These are phyloP conservation scores for Antheraea mylitta DNA, from an alignment of 1,140 invertebrate species.

Conservation along the genomic window DNA sequence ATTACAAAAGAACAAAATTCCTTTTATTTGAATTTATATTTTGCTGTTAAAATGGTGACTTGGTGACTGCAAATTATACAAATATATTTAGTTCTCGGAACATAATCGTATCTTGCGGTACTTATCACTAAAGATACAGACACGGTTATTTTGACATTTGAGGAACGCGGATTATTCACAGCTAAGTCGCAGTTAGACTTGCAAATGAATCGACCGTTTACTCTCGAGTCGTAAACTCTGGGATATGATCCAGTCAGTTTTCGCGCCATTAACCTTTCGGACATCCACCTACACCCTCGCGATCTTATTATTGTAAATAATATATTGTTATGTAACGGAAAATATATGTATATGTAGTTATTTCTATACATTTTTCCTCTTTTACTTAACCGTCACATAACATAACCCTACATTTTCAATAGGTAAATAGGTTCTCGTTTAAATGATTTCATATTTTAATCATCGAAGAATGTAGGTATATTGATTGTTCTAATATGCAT, in stretches of 20 bases:
- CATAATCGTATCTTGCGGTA: not conserved
- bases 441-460: too few species aligned
- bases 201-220: conserved; percentile 77
- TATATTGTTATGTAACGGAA: not conserved
- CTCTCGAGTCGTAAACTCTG: conserved; percentile 69
- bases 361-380: not conserved
- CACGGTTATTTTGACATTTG: conserved; percentile 23
- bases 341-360: not conserved
- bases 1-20: too few species aligned
- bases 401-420: too few species aligned
- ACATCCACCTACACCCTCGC: conserved; percentile 50
- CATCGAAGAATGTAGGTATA: too few species aligned
- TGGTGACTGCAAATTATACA: too few species aligned
- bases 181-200: conserved; percentile 70
- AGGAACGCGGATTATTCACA: conserved; percentile 43
- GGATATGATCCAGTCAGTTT: conserved; percentile 77
- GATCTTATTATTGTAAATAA: conserved; percentile 60
- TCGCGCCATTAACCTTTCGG: conserved; percentile 74
- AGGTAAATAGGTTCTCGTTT: too few species aligned
- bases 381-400: too few species aligned
- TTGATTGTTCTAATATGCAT: too few species aligned
- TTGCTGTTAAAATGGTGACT: too few species aligned
- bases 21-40: too few species aligned
- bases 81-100: not conserved
- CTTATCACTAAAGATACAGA: not conserved